Evolutionary conservation across 2,888 invertebrate genomes (phyloP), one percentile per base, ranked within the genome.

Genomic region (Penaeus monodon): DNA sequence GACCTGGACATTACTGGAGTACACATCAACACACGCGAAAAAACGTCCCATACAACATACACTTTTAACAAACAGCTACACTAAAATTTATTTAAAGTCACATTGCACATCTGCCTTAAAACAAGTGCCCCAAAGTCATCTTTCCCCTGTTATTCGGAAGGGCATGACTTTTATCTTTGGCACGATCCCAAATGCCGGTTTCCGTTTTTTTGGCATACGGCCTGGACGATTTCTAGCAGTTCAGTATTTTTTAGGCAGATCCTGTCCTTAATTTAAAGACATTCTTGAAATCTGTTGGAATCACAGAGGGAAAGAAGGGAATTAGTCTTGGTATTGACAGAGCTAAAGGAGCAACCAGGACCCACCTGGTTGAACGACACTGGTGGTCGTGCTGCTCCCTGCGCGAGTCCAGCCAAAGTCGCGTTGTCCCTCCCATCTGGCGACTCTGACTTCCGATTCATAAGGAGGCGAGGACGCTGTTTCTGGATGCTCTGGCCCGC

Each of bases 371-470:
- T 77, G 38, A n/a, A 74, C 81, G 14, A 83, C 38, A 73, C 83
- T 86, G 73, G 86, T 86, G 38, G 73, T 78, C 33, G 86, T 86
- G 73, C 81, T 81, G 70, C 81, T 33, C 3, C n/a, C 86, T 65
- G 24, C 78, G 38, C 22, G 81, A 44, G 64, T 86, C 86, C 63
- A 77, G 78, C 27, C 70, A n/a, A n/a, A n/a, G n/a, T 81, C 10
- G 78, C 76, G 12, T 66, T 33, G n/a, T 86, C 86, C n/a, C n/a
- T 65, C 73, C 76, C 66, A 81, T 66, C 68, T 82, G 86, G 10
- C 83, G 78, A 63, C 83, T 83, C 29, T 70, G 70, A 57, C 33
- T n/a, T 86, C n/a, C 83, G 73, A 20, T 57, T 44, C 22, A 77
- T 24, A 65, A 82, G 77, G 77, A 82, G 27, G 17, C 64, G 24